These are phyloP conservation scores for Ophioninae sp. DNA, from an alignment of 2,888 invertebrate genomes.

Conservation along the genomic window DNA sequence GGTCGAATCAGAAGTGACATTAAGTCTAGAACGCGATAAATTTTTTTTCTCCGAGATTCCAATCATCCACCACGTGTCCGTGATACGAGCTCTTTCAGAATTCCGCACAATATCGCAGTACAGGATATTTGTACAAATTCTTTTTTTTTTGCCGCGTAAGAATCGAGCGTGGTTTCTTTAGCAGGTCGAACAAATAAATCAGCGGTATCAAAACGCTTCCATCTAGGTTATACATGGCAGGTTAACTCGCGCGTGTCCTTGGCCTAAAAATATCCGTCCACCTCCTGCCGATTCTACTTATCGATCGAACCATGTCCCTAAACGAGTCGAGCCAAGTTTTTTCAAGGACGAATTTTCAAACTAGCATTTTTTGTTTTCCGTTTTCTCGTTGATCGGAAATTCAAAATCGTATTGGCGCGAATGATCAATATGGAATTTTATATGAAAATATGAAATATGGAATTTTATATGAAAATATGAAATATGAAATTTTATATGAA, in stretches of 20 bases:
- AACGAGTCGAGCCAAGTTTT: neutral
- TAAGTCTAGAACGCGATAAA: neutral
- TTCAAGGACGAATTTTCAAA: neutral
- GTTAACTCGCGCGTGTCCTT: slow-evolving; percentile 40
- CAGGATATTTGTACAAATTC: neutral
- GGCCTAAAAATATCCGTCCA: slow-evolving; percentile 31
- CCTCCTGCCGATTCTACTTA: neutral
- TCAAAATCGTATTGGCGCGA: neutral
- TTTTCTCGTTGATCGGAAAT: neutral
- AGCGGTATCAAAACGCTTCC: slow-evolving; percentile 27
- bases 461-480: too few species aligned
- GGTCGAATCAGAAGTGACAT: too few species aligned
- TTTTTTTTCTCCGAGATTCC: neutral
- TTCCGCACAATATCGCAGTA: neutral
- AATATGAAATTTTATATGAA: too few species aligned
- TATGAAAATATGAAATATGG: too few species aligned
- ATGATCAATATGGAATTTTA: too few species aligned
- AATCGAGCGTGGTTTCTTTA: slow-evolving; percentile 25
- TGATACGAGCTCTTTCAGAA: neutral
- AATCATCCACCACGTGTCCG: neutral
- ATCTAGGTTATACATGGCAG: slow-evolving; percentile 17
- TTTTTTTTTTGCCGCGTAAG: slow-evolving; percentile 5
- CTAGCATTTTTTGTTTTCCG: neutral
- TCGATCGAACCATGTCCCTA: neutral
- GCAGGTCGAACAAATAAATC: slow-evolving; percentile 42